phyloP scores from a whole-genome alignment of 2,797 vertebrate species.

The Setipinna tenuifilis region DNA sequence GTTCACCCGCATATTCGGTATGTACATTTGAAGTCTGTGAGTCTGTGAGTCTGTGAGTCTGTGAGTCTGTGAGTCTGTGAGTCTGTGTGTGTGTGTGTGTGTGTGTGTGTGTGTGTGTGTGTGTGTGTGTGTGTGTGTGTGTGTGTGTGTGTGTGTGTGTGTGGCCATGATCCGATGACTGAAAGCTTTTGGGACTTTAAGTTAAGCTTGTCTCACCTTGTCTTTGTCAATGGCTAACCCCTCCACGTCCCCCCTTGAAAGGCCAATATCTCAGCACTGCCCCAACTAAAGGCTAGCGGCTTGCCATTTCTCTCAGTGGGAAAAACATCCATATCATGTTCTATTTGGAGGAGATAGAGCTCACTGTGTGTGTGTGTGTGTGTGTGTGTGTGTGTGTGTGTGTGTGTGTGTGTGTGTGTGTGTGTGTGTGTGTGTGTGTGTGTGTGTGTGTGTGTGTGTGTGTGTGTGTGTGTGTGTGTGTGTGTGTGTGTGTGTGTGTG shows the following conservation, averaged over 20 bases:
- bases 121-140: too few species aligned
- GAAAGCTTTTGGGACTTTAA: neutral
- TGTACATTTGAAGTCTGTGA: slow-evolving; percentile 56
- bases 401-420: neutral
- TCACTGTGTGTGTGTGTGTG: neutral
- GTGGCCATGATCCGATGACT: neutral
- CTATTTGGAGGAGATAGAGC: neutral
- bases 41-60: neutral
- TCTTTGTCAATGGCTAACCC: neutral
- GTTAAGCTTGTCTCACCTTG: neutral
- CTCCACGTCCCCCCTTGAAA: too few species aligned
- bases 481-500: neutral
- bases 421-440: neutral
- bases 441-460: neutral
- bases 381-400: neutral
- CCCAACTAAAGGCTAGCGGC: neutral
- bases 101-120: too few species aligned
- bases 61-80: too few species aligned
- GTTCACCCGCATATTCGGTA: slow-evolving; percentile 82
- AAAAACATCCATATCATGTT: slow-evolving; percentile 23
- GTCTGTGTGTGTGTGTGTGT: too few species aligned
- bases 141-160: too few species aligned
- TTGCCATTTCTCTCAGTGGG: slow-evolving; percentile 3
- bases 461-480: neutral
- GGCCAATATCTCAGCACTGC: neutral